A percentile compares a stretch with the other conserved stretches of the same genome.
Evolutionary conservation across 1,140 invertebrate genomes (phyloP).

Genomic region (Drosophila trapezifrons): DNA sequence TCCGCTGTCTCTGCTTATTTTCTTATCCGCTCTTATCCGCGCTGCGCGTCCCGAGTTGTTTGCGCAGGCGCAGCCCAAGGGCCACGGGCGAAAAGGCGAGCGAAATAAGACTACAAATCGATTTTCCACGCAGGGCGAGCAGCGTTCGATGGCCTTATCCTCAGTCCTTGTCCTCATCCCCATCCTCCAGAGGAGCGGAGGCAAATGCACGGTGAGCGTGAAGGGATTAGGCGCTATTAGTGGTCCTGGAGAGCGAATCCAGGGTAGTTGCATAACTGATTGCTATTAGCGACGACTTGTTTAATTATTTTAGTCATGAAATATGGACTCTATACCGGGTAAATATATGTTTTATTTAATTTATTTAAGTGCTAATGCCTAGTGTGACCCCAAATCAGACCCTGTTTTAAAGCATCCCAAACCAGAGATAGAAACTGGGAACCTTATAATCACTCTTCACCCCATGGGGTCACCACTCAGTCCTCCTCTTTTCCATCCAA

Average conservation of each 20-base stretch:
- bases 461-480: constrained; percentile 14
- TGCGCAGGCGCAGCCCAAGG: constrained; percentile 82
- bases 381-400: not conserved
- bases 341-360: not conserved
- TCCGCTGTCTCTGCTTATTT: constrained; percentile 74
- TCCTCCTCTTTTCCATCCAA: not conserved
- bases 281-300: not conserved
- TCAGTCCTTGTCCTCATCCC: not conserved
- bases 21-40: constrained; percentile 82
- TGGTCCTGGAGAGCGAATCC: constrained; percentile 36
- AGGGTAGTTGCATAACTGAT: constrained; percentile 1
- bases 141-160: constrained; percentile 46
- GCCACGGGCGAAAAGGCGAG: constrained; percentile 33
- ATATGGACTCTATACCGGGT: not conserved
- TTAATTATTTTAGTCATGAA: not conserved
- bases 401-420: not conserved
- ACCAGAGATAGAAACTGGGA: not conserved
- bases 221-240: constrained; percentile 81
- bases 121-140: constrained; percentile 81
- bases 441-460: not conserved
- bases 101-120: constrained; percentile 74
- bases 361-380: too few relatives aligned
- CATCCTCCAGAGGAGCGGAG: not conserved
- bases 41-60: constrained; percentile 77
- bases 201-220: constrained; percentile 76